Percentiles rank a stretch among this genome's conserved stretches.
These are phyloP conservation scores for Timema podura DNA, from an alignment of 2,888 invertebrate species.

Conservation along the genomic window DNA sequence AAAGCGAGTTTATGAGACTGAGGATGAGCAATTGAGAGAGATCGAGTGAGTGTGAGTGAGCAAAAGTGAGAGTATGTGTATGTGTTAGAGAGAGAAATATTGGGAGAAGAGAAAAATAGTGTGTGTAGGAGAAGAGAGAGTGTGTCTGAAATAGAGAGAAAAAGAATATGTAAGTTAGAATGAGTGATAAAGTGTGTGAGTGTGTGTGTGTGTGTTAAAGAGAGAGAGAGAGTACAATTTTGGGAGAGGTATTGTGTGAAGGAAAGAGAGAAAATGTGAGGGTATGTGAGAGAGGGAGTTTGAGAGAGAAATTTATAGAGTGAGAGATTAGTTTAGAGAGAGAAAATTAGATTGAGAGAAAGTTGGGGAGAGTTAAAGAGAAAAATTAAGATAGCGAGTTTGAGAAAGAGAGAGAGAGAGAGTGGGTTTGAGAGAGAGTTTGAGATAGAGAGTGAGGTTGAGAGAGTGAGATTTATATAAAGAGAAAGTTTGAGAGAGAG, in stretches of 20 bases:
- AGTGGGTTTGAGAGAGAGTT: too few species aligned
- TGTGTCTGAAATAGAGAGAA: not conserved
- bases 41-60: too few species aligned
- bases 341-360: not conserved
- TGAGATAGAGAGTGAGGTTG: too few species aligned
- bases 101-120: not conserved
- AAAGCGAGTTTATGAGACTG: too few species aligned
- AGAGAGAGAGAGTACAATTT: not conserved
- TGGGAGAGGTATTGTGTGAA: not conserved
- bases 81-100: too few species aligned
- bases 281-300: not conserved
- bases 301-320: not conserved
- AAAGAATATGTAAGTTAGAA: not conserved
- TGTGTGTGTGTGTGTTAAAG: not conserved
- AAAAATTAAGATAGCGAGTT: not conserved
- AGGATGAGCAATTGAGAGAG: too few species aligned
- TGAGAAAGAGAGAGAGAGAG: constrained; percentile 18
- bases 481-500: too few species aligned
- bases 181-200: not conserved
- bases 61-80: too few species aligned
- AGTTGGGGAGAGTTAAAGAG: constrained; percentile 8
- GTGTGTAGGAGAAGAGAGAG: not conserved
- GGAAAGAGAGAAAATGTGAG: not conserved
- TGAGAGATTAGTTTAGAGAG: not conserved
- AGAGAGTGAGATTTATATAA: too few species aligned